Evolutionary conservation across 2,113 vertebrate genomes (phyloP).

Genomic region (Rhabdomys dilectus): DNA sequence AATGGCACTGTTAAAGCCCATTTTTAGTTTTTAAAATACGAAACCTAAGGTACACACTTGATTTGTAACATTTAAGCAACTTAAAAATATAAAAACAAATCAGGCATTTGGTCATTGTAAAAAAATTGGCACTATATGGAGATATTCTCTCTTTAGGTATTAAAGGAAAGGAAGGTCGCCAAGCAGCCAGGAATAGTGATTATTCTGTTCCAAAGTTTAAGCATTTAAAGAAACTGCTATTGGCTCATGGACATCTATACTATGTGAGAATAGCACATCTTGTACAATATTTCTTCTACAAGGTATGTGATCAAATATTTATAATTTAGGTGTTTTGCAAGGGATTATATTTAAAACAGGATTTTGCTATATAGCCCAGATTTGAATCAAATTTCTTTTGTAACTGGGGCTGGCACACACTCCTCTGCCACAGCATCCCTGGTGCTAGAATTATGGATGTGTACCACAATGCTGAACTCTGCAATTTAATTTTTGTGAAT

Average conservation of each 20-base stretch:
- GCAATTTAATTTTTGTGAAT: background rate
- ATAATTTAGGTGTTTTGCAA: background rate
- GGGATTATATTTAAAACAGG: background rate
- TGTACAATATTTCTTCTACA: constrained; percentile 99
- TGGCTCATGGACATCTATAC: constrained; percentile 98
- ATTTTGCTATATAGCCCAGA: background rate
- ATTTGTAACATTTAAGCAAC: constrained; percentile 22
- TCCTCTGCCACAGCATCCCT: background rate
- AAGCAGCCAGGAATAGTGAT: constrained; percentile 98
- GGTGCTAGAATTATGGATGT: background rate
- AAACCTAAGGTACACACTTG: background rate
- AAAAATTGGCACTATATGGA: constrained; percentile 45
- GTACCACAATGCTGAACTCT: background rate
- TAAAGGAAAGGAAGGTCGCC: constrained; percentile 98
- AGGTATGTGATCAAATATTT: constrained; percentile 87
- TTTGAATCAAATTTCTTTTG: background rate
- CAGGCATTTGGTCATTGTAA: constrained; percentile 21
- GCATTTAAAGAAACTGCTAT: constrained; percentile 95
- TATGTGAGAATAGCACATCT: constrained; percentile 98
- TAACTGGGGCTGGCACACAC: background rate
- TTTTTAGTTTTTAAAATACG: constrained; percentile 9
- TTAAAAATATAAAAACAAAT: constrained; percentile 54
- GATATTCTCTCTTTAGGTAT: constrained; percentile 87
- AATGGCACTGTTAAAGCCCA: background rate
- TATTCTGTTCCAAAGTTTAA: constrained; percentile 98